A percentile compares a stretch with the other conserved stretches of the same genome.
These are phyloP conservation scores for Agapetus fuscipes DNA, from an alignment of 2,888 invertebrate genomes.

Conservation along the genomic window DNA sequence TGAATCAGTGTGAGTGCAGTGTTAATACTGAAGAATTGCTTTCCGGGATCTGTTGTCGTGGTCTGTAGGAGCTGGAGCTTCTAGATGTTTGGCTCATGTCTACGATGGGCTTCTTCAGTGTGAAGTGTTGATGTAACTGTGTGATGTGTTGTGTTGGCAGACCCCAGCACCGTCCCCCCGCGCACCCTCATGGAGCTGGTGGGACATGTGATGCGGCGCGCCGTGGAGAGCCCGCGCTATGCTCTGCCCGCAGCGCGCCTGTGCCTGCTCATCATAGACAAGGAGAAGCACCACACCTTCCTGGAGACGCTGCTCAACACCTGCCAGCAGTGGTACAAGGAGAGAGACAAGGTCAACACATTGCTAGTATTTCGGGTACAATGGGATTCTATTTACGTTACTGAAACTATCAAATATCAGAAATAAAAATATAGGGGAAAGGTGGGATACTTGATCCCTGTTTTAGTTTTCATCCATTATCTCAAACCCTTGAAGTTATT, in stretches of 20 bases:
- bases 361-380: constrained; percentile 26
- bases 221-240: constrained; percentile 69
- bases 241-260: constrained; percentile 77
- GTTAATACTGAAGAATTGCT: too few species aligned
- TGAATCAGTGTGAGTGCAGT: too few species aligned
- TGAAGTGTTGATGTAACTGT: background rate
- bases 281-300: constrained; percentile 80
- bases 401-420: too few species aligned
- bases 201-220: constrained; percentile 68
- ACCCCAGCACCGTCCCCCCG: constrained; percentile 68
- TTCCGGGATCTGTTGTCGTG: too few species aligned
- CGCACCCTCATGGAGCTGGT: constrained; percentile 78
- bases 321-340: constrained; percentile 85
- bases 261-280: constrained; percentile 79
- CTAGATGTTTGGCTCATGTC: too few species aligned
- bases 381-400: too few species aligned
- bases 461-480: too few species aligned
- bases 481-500: too few species aligned
- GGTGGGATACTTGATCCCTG: too few species aligned
- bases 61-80: too few species aligned
- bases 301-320: constrained; percentile 81
- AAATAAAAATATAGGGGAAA: too few species aligned
- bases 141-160: constrained; percentile 30
- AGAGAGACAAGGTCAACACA: constrained; percentile 54
- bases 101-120: background rate